These are phyloP conservation scores for Tiphia femorata DNA, from an alignment of 2,888 invertebrate species.

Conservation along the genomic window DNA sequence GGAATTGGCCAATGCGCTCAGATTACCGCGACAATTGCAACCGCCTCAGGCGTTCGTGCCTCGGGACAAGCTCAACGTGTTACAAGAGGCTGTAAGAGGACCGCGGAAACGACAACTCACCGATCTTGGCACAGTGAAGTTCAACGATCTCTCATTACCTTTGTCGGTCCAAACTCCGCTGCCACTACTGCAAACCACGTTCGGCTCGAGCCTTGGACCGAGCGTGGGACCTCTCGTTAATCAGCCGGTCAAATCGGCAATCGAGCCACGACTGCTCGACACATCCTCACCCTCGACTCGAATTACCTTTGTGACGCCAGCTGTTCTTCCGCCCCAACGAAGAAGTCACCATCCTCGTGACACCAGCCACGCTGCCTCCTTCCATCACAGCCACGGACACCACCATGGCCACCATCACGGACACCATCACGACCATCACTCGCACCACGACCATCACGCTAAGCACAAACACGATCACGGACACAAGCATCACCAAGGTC, in stretches of 20 bases:
- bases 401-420: slow-evolving; percentile 46
- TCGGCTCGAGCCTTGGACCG: slow-evolving; percentile 20
- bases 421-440: slow-evolving; percentile 51
- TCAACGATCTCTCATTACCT: slow-evolving; percentile 18
- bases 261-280: slow-evolving; percentile 22
- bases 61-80: slow-evolving; percentile 19
- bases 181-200: slow-evolving; percentile 11
- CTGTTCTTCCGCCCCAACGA: slow-evolving; percentile 13
- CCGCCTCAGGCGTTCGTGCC: slow-evolving; percentile 28
- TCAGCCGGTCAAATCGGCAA: slow-evolving; percentile 18
- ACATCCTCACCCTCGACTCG: slow-evolving; percentile 7
- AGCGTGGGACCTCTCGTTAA: slow-evolving; percentile 21
- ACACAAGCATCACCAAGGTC: slow-evolving; percentile 49
- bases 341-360: slow-evolving; percentile 24
- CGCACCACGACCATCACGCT: slow-evolving; percentile 48
- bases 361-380: slow-evolving; percentile 34
- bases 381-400: slow-evolving; percentile 46
- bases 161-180: slow-evolving; percentile 12
- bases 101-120: slow-evolving; percentile 53
- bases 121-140: slow-evolving; percentile 34
- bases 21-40: slow-evolving; percentile 37
- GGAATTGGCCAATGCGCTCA: slow-evolving; percentile 29
- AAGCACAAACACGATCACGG: slow-evolving; percentile 47
- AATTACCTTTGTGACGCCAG: slow-evolving; percentile 22
- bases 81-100: slow-evolving; percentile 28